Conservation (phyloP, 2,797 vertebrate species). For the Squalus acanthias region DNA sequence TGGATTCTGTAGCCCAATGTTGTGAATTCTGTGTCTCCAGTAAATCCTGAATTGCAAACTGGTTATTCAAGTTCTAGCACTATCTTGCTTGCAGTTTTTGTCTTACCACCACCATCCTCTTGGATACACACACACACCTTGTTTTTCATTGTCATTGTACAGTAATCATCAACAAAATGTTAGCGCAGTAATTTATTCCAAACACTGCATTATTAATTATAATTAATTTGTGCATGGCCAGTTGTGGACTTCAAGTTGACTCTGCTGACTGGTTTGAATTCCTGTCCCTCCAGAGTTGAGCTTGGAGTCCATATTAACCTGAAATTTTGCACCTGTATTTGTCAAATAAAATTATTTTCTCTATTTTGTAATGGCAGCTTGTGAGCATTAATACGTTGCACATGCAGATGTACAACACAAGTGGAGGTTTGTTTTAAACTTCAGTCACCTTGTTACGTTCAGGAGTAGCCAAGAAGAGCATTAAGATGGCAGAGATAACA, state of each 20-base stretch:
- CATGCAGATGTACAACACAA: neutral
- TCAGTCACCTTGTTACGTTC: neutral
- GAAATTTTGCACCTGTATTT: neutral
- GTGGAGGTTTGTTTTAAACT: neutral
- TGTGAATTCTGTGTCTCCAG: neutral
- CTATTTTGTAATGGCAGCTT: neutral
- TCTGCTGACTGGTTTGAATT: neutral
- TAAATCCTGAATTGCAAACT: conserved; percentile 8
- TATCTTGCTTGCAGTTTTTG: too few species aligned
- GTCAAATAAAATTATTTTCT: neutral
- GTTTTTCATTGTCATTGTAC: neutral
- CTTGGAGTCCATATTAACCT: neutral
- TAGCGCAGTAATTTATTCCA: neutral
- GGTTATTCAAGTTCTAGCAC: neutral
- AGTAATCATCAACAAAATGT: neutral
- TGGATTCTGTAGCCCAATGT: too few species aligned
- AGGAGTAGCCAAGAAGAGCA: neutral
- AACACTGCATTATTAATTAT: neutral
- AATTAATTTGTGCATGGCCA: neutral
- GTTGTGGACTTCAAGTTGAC: neutral
- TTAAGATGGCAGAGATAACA: neutral
- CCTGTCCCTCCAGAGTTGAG: neutral
- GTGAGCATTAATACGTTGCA: neutral
- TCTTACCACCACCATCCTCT: neutral
- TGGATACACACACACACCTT: neutral